phyloP scores from a whole-genome alignment of 1,140 invertebrate species.

The Drosophila persimilis region DNA sequence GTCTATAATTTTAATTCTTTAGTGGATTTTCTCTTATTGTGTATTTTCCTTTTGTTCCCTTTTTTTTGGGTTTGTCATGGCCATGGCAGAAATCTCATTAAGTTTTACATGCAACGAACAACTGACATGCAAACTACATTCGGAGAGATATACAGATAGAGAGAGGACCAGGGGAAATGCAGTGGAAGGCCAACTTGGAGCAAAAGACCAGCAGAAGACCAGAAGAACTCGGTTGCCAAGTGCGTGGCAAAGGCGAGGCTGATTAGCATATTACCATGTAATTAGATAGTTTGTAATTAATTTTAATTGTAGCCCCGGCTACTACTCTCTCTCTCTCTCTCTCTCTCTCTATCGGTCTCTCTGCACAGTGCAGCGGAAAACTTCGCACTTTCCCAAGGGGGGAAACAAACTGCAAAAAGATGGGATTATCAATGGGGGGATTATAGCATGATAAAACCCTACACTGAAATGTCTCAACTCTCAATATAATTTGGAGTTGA shows the following conservation, averaged over 20 bases:
- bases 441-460: too few relatives aligned
- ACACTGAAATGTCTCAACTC: too few relatives aligned
- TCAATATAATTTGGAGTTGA: too few relatives aligned
- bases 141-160: neutral
- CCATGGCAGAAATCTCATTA: slow-evolving; percentile 59
- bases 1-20: neutral
- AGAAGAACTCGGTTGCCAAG: slow-evolving; percentile 42
- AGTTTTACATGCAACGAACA: slow-evolving; percentile 57
- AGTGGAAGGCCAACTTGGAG: too few relatives aligned
- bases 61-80: slow-evolving; percentile 51
- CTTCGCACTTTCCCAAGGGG: too few relatives aligned
- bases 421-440: too few relatives aligned
- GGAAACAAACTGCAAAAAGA: neutral
- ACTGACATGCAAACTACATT: slow-evolving; percentile 58
- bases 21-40: neutral
- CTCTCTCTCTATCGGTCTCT: too few relatives aligned
- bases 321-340: too few relatives aligned
- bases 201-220: neutral
- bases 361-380: too few relatives aligned
- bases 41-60: slow-evolving; percentile 4
- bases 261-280: slow-evolving; percentile 73
- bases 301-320: slow-evolving; percentile 58
- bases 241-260: slow-evolving; percentile 56
- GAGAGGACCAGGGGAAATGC: neutral
- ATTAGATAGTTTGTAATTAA: slow-evolving; percentile 74